A percentile compares a stretch with the other conserved stretches of the same genome.
Evolutionary conservation across 2,888 invertebrate genomes (phyloP).

Genomic region (Orchestes rusci): DNA sequence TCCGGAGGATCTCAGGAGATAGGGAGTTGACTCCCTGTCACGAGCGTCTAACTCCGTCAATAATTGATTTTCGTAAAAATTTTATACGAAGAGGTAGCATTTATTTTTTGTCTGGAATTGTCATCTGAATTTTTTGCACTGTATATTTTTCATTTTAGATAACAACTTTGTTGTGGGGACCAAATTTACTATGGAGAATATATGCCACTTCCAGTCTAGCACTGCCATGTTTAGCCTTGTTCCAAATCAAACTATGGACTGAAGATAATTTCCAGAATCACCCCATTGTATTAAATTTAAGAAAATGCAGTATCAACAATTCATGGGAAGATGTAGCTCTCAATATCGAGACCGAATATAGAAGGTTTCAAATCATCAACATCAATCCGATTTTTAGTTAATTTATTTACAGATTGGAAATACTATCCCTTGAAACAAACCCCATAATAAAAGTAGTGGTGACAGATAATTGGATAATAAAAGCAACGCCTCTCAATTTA

Average conservation of each 20-base stretch:
- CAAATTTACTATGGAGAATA: slow-evolving; percentile 39
- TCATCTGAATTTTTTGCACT: slow-evolving; percentile 25
- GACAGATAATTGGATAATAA: slow-evolving; percentile 84
- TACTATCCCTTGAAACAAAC: slow-evolving; percentile 62
- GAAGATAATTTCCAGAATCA: slow-evolving; percentile 62
- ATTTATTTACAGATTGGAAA: slow-evolving; percentile 56
- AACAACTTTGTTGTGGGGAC: too few relatives aligned
- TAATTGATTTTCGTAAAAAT: too few relatives aligned
- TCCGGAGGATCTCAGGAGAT: too few relatives aligned
- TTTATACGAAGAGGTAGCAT: too few relatives aligned
- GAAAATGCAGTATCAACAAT: slow-evolving; percentile 54
- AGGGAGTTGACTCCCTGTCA: not conserved
- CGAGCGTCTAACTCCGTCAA: not conserved
- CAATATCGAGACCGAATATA: slow-evolving; percentile 66
- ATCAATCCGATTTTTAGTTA: slow-evolving; percentile 2
- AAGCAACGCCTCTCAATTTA: slow-evolving; percentile 67
- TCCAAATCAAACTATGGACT: slow-evolving; percentile 59
- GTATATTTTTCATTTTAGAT: too few relatives aligned
- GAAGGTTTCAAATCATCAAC: slow-evolving; percentile 48
- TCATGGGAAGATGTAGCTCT: slow-evolving; percentile 65
- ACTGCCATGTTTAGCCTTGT: slow-evolving; percentile 49
- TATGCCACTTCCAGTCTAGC: slow-evolving; percentile 43
- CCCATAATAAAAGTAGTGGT: slow-evolving; percentile 63
- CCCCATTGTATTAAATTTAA: slow-evolving; percentile 63
- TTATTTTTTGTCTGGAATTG: too few relatives aligned